These are phyloP conservation scores for Crotalus tigris DNA, from an alignment of 2,113 vertebrate species.

Conservation along the genomic window DNA sequence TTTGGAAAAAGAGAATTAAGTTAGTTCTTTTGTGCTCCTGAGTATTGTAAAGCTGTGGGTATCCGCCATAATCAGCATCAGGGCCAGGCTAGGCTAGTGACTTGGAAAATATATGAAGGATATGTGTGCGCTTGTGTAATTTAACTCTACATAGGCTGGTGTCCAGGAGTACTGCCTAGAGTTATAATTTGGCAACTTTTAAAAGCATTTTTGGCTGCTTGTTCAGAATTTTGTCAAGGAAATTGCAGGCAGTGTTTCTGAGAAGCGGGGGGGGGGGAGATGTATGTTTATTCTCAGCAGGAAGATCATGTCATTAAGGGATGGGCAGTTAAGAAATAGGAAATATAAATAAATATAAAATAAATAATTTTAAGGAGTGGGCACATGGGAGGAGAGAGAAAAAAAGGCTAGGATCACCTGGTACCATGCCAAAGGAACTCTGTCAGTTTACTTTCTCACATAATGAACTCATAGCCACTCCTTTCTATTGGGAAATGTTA, in stretches of 20 bases:
- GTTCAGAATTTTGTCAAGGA: background rate
- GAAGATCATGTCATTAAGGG: background rate
- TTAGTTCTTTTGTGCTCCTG: background rate
- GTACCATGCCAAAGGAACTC: background rate
- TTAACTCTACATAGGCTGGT: background rate
- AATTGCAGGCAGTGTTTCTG: background rate
- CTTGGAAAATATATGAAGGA: background rate
- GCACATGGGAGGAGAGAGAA: background rate
- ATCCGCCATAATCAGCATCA: background rate
- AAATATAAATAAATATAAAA: background rate
- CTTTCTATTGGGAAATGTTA: background rate
- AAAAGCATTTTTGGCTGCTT: background rate
- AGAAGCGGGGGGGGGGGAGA: too few relatives aligned
- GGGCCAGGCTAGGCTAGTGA: background rate
- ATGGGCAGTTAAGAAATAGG: background rate
- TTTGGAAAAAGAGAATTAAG: background rate
- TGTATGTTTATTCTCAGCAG: background rate
- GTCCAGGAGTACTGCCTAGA: background rate
- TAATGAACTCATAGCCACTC: background rate
- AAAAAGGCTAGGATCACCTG: background rate
- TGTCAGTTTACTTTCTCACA: background rate
- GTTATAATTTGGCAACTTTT: background rate
- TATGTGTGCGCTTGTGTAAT: background rate
- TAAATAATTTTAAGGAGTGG: background rate
- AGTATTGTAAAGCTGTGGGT: background rate